These are phyloP conservation scores for Chrysoperla carnea DNA, from an alignment of 1,140 invertebrate genomes.

Conservation along the genomic window DNA sequence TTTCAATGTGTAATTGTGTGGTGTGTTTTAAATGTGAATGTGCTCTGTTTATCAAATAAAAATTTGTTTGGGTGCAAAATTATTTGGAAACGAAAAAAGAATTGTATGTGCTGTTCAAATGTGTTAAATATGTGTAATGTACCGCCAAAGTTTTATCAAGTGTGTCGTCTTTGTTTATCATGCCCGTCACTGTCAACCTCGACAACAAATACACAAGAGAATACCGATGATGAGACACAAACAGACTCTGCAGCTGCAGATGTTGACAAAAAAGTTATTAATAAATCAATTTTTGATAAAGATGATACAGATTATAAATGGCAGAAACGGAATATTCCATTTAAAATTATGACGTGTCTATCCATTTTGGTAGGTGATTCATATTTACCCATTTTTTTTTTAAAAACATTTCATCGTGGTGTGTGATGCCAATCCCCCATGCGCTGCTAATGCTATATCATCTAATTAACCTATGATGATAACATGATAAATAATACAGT, in stretches of 20 bases:
- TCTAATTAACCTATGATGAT: too few relatives aligned
- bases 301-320: slow-evolving; percentile 6
- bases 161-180: slow-evolving; percentile 41
- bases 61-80: too few relatives aligned
- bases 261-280: neutral
- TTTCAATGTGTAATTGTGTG: too few relatives aligned
- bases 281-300: slow-evolving; percentile 13
- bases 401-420: too few relatives aligned
- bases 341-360: slow-evolving; percentile 27
- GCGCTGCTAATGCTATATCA: too few relatives aligned
- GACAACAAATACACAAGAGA: neutral
- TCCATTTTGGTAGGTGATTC: slow-evolving; percentile 25
- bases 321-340: slow-evolving; percentile 17
- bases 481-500: too few relatives aligned
- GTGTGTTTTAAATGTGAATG: too few relatives aligned
- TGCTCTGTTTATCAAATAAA: too few relatives aligned
- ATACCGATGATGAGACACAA: neutral
- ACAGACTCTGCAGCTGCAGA: neutral
- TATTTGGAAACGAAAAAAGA: too few relatives aligned
- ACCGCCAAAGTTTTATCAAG: slow-evolving; percentile 44
- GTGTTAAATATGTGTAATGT: slow-evolving; percentile 43
- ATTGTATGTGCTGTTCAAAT: slow-evolving; percentile 15
- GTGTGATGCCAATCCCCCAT: too few relatives aligned
- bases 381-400: slow-evolving; percentile 2
- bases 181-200: slow-evolving; percentile 11